phyloP scores from a whole-genome alignment of 2,888 invertebrate genomes.

The Pardosa pseudoannulata region DNA sequence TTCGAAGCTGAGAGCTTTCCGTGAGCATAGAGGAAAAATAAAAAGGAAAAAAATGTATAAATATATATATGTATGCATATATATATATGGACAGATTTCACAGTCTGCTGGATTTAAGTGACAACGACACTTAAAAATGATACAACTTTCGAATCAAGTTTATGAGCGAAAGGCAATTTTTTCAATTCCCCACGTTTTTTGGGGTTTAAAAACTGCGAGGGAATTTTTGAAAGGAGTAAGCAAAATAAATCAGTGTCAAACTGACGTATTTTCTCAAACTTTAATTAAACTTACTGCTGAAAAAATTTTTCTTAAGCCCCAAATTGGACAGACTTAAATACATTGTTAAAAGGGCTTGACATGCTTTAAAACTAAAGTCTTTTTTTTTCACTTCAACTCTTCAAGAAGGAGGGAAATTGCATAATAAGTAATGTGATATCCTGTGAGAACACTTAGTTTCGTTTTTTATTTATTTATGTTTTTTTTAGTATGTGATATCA shows the following conservation, averaged over 20 bases:
- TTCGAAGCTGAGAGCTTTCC: constrained; percentile 39
- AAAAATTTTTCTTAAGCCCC: constrained; percentile 54
- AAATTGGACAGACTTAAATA: constrained; percentile 66
- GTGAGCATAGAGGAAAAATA: constrained; percentile 31
- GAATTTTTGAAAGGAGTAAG: constrained; percentile 32
- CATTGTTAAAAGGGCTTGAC: constrained; percentile 66
- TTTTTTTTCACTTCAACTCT: neutral
- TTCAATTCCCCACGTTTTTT: constrained; percentile 37
- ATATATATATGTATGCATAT: neutral
- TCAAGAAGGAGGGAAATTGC: neutral
- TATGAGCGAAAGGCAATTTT: constrained; percentile 63
- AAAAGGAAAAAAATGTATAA: too few relatives aligned
- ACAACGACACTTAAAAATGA: constrained; percentile 69
- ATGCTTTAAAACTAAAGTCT: constrained; percentile 23
- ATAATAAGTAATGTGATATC: constrained; percentile 20
- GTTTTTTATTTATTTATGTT: too few relatives aligned
- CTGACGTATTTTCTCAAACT: constrained; percentile 60
- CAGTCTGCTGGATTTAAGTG: constrained; percentile 60
- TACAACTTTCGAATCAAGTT: constrained; percentile 70
- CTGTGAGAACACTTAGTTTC: neutral
- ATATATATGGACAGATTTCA: constrained; percentile 47
- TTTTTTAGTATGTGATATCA: too few relatives aligned
- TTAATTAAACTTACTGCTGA: constrained; percentile 54
- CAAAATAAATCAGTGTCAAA: constrained; percentile 70
- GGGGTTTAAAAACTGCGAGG: constrained; percentile 41